Conservation (phyloP, 1,140 invertebrate genomes). For the Leptinotarsa texana region DNA sequence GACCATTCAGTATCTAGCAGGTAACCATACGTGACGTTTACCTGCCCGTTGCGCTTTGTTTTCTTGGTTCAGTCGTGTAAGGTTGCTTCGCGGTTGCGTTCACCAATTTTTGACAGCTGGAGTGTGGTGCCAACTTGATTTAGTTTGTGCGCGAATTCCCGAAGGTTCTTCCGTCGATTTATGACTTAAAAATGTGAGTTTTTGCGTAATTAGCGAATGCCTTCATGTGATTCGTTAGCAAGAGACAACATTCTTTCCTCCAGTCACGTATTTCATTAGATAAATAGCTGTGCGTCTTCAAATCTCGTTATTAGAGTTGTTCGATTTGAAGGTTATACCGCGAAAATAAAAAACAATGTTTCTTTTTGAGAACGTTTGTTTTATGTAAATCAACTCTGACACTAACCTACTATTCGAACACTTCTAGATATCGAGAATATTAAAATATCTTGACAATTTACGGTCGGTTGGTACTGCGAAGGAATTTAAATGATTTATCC, state of each 20-base stretch:
- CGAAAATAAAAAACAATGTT: neutral
- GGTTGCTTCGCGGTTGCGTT: neutral
- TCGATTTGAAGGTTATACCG: neutral
- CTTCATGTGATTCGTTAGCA: neutral
- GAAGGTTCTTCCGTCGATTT: neutral
- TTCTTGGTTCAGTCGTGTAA: neutral
- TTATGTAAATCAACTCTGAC: neutral
- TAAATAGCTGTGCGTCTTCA: no score
- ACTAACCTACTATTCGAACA: neutral
- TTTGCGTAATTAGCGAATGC: neutral
- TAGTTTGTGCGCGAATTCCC: conserved; percentile 5
- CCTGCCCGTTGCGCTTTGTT: conserved; percentile 1
- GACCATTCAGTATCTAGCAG: conserved; percentile 14
- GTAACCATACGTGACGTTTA: conserved; percentile 12
- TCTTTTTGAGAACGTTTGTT: neutral
- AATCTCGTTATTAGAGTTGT: neutral
- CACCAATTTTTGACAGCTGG: conserved; percentile 12
- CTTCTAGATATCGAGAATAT: neutral
- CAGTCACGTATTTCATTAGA: neutral
- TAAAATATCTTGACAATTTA: neutral
- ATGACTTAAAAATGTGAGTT: conserved; percentile 17
- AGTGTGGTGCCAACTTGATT: conserved; percentile 10
- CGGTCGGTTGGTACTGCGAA: neutral
- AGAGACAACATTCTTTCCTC: neutral
- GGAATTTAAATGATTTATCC: neutral